Base-by-base conservation (phyloP, 2,113 vertebrate genomes). In the Pyxicephalus adspersus region DNA sequence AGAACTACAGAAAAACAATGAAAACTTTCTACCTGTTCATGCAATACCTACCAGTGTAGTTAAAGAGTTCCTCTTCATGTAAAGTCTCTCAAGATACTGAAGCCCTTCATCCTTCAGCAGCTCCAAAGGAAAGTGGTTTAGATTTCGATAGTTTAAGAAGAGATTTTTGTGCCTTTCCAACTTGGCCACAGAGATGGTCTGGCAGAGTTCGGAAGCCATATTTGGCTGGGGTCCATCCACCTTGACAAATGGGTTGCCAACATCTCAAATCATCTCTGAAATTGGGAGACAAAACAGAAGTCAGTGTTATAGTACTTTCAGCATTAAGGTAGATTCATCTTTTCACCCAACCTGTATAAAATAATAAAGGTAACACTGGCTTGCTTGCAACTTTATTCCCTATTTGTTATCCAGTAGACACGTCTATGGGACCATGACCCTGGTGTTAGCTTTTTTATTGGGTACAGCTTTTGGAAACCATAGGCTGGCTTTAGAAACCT, bases 1-100 rank as follows among this genome's bases (percentile, higher is more conserved):
- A 45, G 15, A 13, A 45, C 5, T 13, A 13, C 38, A 45, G 11
- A 45, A n/a, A n/a, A 45, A 13, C 38, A 45, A 13, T 15, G 4
- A 45, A 45, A 45, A 45, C 11, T 8, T 0, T 45, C 8, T 45
- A 45, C 38, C 38, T 45, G 11, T 45, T 9, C 38, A 45, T 45
- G 38, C 8, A 13, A 45, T 77, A 80, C 87, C 0, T 96, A 99
- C 98, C 95, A 99, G 89, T 23, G 94, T 94, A 4, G 95, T 99
- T 76, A 99, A 93, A 0, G 94, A 98, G 89, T 99, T 99, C 87
- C 95, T 95, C 91, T 98, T 99, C 97, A 99, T 97, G 85, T 98
- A 99, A 38, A 99, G 94, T 84, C 96, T 94, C 90, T 99, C 96
- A 88, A 99, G 82, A 89, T 95, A 95, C 87, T 97, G 96, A 75